Percentiles rank a stretch among this genome's conserved stretches.
Conservation (phyloP, 2,797 vertebrate species). For the Phylloscopus collybita region DNA sequence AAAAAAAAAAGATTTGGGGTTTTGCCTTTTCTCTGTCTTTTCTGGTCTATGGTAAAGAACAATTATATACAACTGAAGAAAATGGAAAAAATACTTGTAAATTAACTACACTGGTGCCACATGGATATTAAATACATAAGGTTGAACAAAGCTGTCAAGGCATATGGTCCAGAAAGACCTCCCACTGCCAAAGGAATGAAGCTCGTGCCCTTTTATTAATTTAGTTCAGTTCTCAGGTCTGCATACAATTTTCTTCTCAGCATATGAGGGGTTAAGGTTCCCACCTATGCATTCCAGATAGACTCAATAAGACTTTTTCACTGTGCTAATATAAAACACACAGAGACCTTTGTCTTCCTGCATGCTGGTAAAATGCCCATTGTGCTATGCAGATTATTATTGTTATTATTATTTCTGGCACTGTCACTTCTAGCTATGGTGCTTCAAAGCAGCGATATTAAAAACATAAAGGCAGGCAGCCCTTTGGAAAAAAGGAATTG, state of each 20-base stretch:
- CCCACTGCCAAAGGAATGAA: constrained; percentile 49
- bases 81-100: constrained; percentile 36
- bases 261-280: constrained; percentile 56
- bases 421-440: constrained; percentile 50
- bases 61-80: constrained; percentile 26
- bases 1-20: background rate
- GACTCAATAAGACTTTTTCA: constrained; percentile 38
- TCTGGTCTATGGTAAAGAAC: background rate
- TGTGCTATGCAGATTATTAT: constrained; percentile 68
- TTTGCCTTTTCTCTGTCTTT: constrained; percentile 8
- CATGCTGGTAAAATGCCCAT: constrained; percentile 44
- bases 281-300: constrained; percentile 65
- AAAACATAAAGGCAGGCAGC: constrained; percentile 60
- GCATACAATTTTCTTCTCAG: constrained; percentile 51
- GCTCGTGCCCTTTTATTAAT: constrained; percentile 17
- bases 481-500: constrained; percentile 34
- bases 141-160: constrained; percentile 11
- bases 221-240: constrained; percentile 18
- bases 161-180: constrained; percentile 47
- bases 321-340: constrained; percentile 55
- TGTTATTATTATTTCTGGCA: constrained; percentile 64
- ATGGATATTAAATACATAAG: constrained; percentile 12
- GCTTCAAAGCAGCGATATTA: constrained; percentile 68
- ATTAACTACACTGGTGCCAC: constrained; percentile 11
- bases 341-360: constrained; percentile 59